Evolutionary conservation across 2,888 invertebrate species (phyloP).

Genomic region (Portevinia maculata): DNA sequence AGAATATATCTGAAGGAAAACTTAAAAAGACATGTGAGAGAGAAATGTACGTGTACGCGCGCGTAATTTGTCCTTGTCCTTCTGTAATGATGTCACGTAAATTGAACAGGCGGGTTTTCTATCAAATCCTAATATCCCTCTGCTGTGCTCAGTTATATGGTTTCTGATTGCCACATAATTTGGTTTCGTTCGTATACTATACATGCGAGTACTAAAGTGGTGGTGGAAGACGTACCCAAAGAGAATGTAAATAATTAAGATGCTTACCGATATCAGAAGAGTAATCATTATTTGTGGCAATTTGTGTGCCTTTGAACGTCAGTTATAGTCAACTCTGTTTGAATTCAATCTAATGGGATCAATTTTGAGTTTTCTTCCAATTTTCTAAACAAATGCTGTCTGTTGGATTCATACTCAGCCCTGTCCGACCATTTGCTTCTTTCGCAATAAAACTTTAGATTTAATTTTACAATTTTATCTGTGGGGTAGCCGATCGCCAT

Average conservation of each 20-base stretch:
- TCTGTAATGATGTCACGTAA: slow-evolving; percentile 70
- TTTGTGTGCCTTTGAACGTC: background rate
- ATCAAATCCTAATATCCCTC: slow-evolving; percentile 49
- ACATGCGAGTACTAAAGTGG: too few relatives aligned
- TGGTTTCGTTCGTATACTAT: slow-evolving; percentile 3
- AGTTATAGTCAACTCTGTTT: background rate
- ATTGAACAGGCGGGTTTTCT: slow-evolving; percentile 61
- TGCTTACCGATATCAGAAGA: background rate
- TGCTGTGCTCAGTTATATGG: slow-evolving; percentile 32
- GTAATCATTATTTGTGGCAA: background rate
- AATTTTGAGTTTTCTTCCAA: too few relatives aligned
- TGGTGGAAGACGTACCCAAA: background rate
- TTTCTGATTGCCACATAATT: slow-evolving; percentile 45
- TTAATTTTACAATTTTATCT: too few relatives aligned
- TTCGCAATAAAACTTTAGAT: too few relatives aligned
- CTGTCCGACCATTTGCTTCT: too few relatives aligned
- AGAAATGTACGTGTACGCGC: slow-evolving; percentile 43
- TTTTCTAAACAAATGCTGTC: too few relatives aligned
- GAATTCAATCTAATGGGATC: too few relatives aligned
- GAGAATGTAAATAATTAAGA: background rate
- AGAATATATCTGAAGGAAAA: slow-evolving; percentile 7
- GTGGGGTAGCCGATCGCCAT: too few relatives aligned
- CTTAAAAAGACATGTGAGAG: background rate
- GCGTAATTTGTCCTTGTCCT: slow-evolving; percentile 68
- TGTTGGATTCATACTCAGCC: too few relatives aligned